A percentile compares a stretch with the other conserved stretches of the same genome.
Evolutionary conservation across 35 echinoderm and acorn worm species (phyloP).

Genomic region (Apostichopus japonicus): DNA sequence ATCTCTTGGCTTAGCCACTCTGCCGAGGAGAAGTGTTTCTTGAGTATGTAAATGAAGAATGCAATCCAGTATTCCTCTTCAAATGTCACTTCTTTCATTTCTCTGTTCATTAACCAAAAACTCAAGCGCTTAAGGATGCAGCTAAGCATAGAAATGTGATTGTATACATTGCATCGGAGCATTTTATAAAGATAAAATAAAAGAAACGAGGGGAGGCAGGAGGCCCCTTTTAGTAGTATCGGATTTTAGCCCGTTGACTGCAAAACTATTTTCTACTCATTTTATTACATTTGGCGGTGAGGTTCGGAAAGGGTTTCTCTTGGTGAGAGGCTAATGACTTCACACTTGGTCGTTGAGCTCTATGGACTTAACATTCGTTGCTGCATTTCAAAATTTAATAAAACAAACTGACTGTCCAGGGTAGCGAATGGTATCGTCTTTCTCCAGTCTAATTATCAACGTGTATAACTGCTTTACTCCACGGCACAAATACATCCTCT

Average conservation of each 20-base stretch:
- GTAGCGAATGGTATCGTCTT: constrained; percentile 53
- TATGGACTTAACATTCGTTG: constrained; percentile 59
- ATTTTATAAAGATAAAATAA: constrained; percentile 60
- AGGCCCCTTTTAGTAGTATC: constrained; percentile 70
- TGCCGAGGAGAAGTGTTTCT: constrained; percentile 58
- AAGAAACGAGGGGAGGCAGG: constrained; percentile 40
- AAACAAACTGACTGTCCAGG: constrained; percentile 58
- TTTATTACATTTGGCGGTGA: constrained; percentile 70
- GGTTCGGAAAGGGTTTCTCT: constrained; percentile 58
- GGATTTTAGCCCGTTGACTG: constrained; percentile 69
- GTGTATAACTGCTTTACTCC: constrained; percentile 57
- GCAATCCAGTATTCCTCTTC: constrained; percentile 56
- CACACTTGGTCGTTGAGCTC: constrained; percentile 58
- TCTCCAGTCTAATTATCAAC: constrained; percentile 56
- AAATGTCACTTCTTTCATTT: constrained; percentile 61
- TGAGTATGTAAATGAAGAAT: constrained; percentile 56
- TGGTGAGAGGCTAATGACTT: constrained; percentile 61
- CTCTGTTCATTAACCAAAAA: constrained; percentile 56
- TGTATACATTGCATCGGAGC: constrained; percentile 61
- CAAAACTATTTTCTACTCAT: constrained; percentile 72
- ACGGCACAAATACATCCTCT: constrained; percentile 50
- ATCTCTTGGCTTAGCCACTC: constrained; percentile 49
- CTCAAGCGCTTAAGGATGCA: constrained; percentile 61
- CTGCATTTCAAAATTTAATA: constrained; percentile 64
- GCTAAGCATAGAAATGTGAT: constrained; percentile 67